Conservation (phyloP, 35 echinoderm and acorn worm species). For the Eucidaris tribuloides region DNA sequence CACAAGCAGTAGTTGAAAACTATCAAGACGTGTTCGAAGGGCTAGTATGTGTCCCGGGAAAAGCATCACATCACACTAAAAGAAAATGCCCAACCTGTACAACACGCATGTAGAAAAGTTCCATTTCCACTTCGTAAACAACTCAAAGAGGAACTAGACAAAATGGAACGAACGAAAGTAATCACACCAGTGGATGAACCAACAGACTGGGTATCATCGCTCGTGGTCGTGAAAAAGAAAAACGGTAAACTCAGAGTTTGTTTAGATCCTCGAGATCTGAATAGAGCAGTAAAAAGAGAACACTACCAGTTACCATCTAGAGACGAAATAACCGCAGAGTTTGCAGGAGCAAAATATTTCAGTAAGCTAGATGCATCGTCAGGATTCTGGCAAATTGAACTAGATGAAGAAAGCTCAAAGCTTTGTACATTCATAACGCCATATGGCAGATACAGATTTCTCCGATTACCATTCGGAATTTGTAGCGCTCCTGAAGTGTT, state of each 20-base stretch:
- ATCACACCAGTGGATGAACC: no score
- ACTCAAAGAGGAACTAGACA: no score
- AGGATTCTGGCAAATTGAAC: conserved; percentile 68
- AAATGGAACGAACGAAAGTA: no score
- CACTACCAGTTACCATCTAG: conserved; percentile 53
- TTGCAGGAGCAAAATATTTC: conserved; percentile 26
- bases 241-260: conserved; percentile 49
- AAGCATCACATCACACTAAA: no score
- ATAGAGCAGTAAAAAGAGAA: conserved; percentile 27
- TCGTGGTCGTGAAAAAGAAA: conserved; percentile 23
- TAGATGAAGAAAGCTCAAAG: conserved; percentile 62
- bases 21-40: no score
- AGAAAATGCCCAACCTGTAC: no score
- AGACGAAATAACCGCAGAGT: conserved; percentile 46
- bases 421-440: conserved; percentile 64
- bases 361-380: conserved; percentile 32
- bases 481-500: no score
- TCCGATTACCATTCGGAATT: conserved; percentile 31
- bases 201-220: conserved; percentile 48
- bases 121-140: no score
- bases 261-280: conserved; percentile 53
- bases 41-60: no score
- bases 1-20: no score
- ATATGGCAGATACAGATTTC: conserved; percentile 36
- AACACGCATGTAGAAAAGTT: no score